Evolutionary conservation across 2,113 vertebrate species (phyloP).

Genomic region (Corythaixoides concolor): DNA sequence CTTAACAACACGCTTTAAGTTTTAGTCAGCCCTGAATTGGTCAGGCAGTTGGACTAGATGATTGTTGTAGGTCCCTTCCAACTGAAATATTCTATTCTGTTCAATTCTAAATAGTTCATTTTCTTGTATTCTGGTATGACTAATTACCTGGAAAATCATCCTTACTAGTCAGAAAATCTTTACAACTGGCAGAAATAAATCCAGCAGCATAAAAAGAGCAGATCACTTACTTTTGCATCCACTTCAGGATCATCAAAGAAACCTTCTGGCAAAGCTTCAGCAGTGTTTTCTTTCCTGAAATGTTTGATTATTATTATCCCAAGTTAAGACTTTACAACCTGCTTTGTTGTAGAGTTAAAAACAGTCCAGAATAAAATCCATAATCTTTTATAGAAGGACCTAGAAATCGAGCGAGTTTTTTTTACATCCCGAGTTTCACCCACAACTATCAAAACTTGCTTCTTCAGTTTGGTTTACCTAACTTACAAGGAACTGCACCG

Average conservation of each 20-base stretch:
- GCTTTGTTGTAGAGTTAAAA: neutral
- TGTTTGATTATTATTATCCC: neutral
- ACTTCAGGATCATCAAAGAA: conserved; percentile 97
- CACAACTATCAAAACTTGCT: neutral
- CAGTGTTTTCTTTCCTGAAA: conserved; percentile 84
- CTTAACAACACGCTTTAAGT: no score
- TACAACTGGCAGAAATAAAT: neutral
- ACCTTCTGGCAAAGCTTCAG: conserved; percentile 92
- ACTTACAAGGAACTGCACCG: neutral
- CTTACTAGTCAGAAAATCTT: neutral
- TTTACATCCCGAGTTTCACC: neutral
- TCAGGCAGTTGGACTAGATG: no score
- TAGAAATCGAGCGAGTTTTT: neutral
- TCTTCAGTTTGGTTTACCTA: neutral
- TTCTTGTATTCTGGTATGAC: neutral
- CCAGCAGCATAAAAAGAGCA: neutral
- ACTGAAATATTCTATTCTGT: no score
- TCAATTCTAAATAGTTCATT: neutral
- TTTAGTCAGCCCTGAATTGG: no score
- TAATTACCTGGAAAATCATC: neutral
- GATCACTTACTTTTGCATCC: conserved; percentile 82
- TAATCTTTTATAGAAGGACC: neutral
- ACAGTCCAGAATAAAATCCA: neutral
- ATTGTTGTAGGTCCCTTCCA: no score
- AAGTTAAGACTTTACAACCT: neutral